Percentiles rank a stretch among this genome's conserved stretches.
phyloP scores from a whole-genome alignment of 1,140 invertebrate genomes.

The Drosophila arizonae region DNA sequence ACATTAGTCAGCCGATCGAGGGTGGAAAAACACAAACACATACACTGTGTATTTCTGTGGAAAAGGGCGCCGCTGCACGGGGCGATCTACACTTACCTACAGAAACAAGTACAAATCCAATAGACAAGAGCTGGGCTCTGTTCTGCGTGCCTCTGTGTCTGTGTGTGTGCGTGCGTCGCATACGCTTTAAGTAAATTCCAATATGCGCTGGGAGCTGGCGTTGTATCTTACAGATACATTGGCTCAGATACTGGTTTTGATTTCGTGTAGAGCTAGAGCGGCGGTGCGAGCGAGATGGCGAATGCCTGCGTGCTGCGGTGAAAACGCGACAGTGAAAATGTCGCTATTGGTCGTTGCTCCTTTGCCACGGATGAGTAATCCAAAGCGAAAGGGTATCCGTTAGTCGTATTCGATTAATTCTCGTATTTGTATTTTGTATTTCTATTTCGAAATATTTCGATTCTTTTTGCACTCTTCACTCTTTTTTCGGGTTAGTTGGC shows the following conservation, averaged over 20 bases:
- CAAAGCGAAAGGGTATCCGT: conserved; percentile 7
- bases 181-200: conserved; percentile 76
- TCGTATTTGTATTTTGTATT: not conserved
- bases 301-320: not conserved
- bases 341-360: conserved; percentile 26
- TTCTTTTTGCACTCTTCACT: conserved; percentile 20
- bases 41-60: conserved; percentile 35
- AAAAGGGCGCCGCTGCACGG: conserved; percentile 38
- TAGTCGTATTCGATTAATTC: not conserved
- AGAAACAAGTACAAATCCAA: conserved; percentile 60
- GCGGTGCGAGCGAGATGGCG: conserved; percentile 9
- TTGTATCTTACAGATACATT: conserved; percentile 78
- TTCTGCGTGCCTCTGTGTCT: conserved; percentile 10
- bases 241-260: conserved; percentile 75
- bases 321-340: conserved; percentile 23
- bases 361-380: conserved; percentile 14
- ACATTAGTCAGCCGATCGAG: conserved; percentile 49
- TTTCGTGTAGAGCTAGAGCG: conserved; percentile 51
- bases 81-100: conserved; percentile 55
- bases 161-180: conserved; percentile 57
- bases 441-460: not conserved
- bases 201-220: conserved; percentile 60
- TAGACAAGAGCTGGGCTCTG: conserved; percentile 37
- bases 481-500: not conserved
- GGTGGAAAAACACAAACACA: conserved; percentile 52